A percentile compares a stretch with the other conserved stretches of the same genome.
Conservation (phyloP, 2,888 invertebrate species). For the Noctua pronuba region DNA sequence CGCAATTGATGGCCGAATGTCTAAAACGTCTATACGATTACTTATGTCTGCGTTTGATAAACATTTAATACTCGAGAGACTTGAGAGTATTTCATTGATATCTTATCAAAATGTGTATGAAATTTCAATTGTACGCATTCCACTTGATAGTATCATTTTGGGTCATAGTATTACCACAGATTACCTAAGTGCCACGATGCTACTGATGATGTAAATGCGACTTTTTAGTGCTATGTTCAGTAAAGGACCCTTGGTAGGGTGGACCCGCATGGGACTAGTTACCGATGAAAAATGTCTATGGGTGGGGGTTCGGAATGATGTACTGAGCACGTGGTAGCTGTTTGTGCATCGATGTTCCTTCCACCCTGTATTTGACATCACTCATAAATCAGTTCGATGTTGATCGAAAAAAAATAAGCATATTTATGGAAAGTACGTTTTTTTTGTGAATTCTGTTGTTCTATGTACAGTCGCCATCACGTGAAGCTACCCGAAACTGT, state of each 20-base stretch:
- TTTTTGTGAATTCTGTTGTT: not conserved
- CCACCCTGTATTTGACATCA: not conserved
- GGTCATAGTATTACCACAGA: constrained; percentile 15
- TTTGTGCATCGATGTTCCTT: not conserved
- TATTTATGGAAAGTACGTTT: no score
- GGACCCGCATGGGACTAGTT: not conserved
- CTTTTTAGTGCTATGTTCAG: not conserved
- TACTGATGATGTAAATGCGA: constrained; percentile 1
- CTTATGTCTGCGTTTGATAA: constrained; percentile 67
- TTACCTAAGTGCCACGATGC: constrained; percentile 18
- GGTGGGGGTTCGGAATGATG: not conserved
- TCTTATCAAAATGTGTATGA: constrained; percentile 66
- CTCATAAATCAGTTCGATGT: no score
- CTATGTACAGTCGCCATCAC: no score
- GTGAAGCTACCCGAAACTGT: no score
- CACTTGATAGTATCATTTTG: constrained; percentile 31
- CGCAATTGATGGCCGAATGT: constrained; percentile 60
- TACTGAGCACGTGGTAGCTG: not conserved
- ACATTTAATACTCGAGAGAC: constrained; percentile 64
- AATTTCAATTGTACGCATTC: constrained; percentile 54
- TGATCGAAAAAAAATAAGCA: no score
- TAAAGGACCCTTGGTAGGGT: not conserved
- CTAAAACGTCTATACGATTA: constrained; percentile 68
- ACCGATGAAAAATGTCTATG: not conserved
- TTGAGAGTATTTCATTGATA: constrained; percentile 52